Evolutionary conservation across 2,113 vertebrate genomes (phyloP).

Genomic region (Equus quagga): DNA sequence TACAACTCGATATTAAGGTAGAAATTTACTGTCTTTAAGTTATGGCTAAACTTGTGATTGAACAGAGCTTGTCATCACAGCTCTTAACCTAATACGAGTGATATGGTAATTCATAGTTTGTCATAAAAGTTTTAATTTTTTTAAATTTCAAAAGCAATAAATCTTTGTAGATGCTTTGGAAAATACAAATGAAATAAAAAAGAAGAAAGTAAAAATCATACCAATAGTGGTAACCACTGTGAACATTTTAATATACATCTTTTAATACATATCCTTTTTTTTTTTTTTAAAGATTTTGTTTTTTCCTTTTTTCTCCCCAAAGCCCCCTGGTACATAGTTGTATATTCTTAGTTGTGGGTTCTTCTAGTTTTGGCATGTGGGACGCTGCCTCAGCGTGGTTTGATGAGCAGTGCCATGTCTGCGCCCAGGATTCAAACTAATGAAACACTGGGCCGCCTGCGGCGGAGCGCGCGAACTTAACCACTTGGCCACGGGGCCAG

Average conservation of each 20-base stretch:
- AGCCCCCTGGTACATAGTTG: no score
- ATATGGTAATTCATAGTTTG: not conserved
- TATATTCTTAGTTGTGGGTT: no score
- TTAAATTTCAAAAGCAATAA: not conserved
- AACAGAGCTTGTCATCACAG: not conserved
- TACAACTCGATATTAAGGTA: constrained; percentile 24
- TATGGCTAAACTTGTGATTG: not conserved
- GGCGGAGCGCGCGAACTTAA: no score
- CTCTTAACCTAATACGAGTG: not conserved
- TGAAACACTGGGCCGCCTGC: no score
- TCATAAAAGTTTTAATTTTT: not conserved
- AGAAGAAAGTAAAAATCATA: not conserved
- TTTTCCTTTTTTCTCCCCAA: no score
- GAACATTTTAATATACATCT: not conserved
- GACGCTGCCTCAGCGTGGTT: no score
- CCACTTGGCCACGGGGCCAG: no score
- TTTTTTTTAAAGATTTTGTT: no score
- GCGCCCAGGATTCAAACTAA: no score
- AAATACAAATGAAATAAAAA: constrained; percentile 13
- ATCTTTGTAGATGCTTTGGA: not conserved
- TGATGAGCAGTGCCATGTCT: no score
- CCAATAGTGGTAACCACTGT: not conserved
- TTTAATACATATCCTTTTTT: not conserved
- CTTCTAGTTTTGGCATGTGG: no score
- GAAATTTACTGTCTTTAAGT: not conserved